Evolutionary conservation across 2,888 invertebrate genomes (phyloP), one percentile per base, ranked within the genome.

Genomic region (Tenthredo mesomela): DNA sequence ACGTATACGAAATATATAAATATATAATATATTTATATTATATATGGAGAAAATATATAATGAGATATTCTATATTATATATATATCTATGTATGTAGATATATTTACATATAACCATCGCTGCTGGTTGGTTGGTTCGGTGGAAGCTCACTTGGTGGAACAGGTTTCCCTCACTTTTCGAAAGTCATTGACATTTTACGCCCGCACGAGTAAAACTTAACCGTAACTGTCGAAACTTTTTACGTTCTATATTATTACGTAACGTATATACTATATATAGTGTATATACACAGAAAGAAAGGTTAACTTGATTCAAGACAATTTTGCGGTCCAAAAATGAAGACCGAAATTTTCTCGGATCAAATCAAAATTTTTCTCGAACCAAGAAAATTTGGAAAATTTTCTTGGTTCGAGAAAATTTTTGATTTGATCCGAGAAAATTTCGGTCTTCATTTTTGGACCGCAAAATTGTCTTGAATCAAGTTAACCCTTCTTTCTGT

Each of bases 161-260:
- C 82, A 82, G 82, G 82, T 82, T 82, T 82, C 15, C 58, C 70
- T 29, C 67, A 80, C 37, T 47, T 82, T 82, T 82, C 67, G 50
- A 82, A 70, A 67, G 82, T 82, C 82, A 82, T 67, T 82, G 65
- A 82, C 82, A 82, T 70, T 80, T 80, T 80, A 47, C 70, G 47
- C 29, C n/a, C 67, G 67, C 67, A 18, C 25, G 67, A 33, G 82
- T 65, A 67, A 67, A 25, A 77, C 77, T 54, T 50, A 29, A 77
- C 47, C 50, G 77, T 77, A 77, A 50, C 77, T 77, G 73, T 73
- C 43, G 43, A 73, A 73, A 73, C 21, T 40, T 67, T 73, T 40
- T 73, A 73, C 25, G 21, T n/a, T 43, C 18, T 73, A n/a, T 73
- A 54, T 77, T 73, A 54, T 77, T 29, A 50, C 50, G 37, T 10